A percentile compares a stretch with the other conserved stretches of the same genome.
Conservation (phyloP, 1,140 invertebrate genomes). For the Matsumurasca onukii region DNA sequence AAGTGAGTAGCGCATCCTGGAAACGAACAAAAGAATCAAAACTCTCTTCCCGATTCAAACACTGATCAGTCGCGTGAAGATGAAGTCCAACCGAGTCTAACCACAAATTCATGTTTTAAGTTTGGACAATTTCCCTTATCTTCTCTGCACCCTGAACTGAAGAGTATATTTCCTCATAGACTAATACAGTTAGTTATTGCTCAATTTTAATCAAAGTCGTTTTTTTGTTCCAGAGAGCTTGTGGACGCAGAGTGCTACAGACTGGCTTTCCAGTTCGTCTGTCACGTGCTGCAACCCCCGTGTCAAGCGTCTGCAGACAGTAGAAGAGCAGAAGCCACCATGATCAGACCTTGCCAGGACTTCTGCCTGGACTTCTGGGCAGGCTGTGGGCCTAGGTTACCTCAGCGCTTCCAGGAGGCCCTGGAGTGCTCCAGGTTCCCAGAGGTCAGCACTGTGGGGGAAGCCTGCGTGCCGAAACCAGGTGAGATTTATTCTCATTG, state of each 20-base stretch:
- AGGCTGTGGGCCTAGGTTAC: constrained; percentile 74
- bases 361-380: constrained; percentile 84
- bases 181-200: too few relatives aligned
- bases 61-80: too few relatives aligned
- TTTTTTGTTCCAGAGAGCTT: constrained; percentile 70
- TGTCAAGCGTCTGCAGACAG: constrained; percentile 62
- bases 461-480: constrained; percentile 69
- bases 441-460: constrained; percentile 68
- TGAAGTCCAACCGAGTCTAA: too few relatives aligned
- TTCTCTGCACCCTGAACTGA: too few relatives aligned
- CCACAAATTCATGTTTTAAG: too few relatives aligned
- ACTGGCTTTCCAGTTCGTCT: constrained; percentile 82
- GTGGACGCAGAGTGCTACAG: constrained; percentile 86
- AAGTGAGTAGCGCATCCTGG: too few relatives aligned
- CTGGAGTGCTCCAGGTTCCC: constrained; percentile 81
- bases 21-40: too few relatives aligned
- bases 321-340: constrained; percentile 40
- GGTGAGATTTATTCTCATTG: too few relatives aligned
- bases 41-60: too few relatives aligned
- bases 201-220: too few relatives aligned
- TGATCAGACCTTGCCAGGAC: constrained; percentile 73
- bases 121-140: too few relatives aligned
- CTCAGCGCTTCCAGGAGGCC: constrained; percentile 64
- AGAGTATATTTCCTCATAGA: too few relatives aligned
- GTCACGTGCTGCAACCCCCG: constrained; percentile 77